phyloP scores from a whole-genome alignment of 2,797 vertebrate species.

The Sorex maritimensis region DNA sequence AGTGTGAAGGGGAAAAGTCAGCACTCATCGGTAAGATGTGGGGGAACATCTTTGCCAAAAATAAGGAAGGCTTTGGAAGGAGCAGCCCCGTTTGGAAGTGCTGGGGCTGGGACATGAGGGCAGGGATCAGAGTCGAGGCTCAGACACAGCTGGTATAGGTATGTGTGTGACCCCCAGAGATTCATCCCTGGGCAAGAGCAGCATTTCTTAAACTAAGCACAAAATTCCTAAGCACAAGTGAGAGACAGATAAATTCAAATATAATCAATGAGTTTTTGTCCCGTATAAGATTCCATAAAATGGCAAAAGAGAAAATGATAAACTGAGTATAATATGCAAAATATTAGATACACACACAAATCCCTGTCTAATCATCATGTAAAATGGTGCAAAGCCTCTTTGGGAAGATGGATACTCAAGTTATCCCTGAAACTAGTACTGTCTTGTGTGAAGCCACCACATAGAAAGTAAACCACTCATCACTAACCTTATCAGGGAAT shows the following conservation, averaged over 20 bases:
- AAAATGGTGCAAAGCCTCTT: not conserved
- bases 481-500: not conserved
- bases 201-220: not conserved
- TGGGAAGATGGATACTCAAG: no score
- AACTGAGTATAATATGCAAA: not conserved
- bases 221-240: slow-evolving; percentile 4
- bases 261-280: not conserved
- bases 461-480: no score
- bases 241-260: not conserved
- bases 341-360: not conserved
- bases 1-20: not conserved
- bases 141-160: no score
- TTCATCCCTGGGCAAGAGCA: no score
- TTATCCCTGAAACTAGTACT: no score
- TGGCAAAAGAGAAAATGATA: not conserved
- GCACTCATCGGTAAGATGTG: not conserved
- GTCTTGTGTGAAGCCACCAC: no score
- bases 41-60: not conserved
- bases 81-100: no score
- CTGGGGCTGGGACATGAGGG: no score
- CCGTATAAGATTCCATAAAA: not conserved
- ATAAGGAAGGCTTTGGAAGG: no score
- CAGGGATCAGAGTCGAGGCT: no score
- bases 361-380: not conserved
- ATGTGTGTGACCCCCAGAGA: no score